phyloP scores from a whole-genome alignment of 2,797 vertebrate species.

The Macrochelys suwanniensis region DNA sequence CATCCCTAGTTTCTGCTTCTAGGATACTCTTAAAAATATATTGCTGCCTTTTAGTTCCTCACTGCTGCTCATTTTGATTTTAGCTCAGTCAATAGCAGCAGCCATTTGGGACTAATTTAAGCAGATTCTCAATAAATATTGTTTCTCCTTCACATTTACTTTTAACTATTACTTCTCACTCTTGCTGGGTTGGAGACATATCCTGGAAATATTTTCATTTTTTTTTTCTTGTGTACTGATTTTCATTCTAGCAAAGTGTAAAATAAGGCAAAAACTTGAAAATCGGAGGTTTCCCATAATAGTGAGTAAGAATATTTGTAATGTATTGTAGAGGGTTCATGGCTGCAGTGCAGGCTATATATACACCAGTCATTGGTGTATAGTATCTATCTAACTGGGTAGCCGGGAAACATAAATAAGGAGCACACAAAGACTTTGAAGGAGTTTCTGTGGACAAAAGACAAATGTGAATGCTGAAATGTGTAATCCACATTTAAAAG shows the following conservation, averaged over 20 bases:
- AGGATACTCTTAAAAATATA: background rate
- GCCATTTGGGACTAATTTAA: conserved; percentile 1
- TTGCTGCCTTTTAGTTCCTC: background rate
- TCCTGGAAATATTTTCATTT: background rate
- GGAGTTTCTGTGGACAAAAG: conserved; percentile 31
- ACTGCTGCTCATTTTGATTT: background rate
- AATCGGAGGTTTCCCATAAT: conserved; percentile 32
- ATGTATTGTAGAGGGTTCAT: conserved; percentile 25
- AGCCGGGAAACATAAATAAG: background rate
- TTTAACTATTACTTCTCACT: background rate
- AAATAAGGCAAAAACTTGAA: conserved; percentile 17
- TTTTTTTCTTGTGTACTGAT: background rate
- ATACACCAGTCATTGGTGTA: background rate
- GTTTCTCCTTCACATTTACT: background rate
- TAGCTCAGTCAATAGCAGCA: background rate
- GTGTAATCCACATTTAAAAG: conserved; percentile 33
- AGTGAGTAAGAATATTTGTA: background rate
- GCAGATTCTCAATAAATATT: background rate
- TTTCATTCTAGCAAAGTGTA: background rate
- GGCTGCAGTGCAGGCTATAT: background rate
- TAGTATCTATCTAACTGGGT: background rate
- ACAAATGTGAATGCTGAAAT: conserved; percentile 3
- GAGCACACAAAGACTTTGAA: background rate
- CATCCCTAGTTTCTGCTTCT: background rate
- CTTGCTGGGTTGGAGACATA: background rate